Evolutionary conservation across 2,888 invertebrate genomes (phyloP), one percentile per base, ranked within the genome.

Genomic region (Germaria angustata): DNA sequence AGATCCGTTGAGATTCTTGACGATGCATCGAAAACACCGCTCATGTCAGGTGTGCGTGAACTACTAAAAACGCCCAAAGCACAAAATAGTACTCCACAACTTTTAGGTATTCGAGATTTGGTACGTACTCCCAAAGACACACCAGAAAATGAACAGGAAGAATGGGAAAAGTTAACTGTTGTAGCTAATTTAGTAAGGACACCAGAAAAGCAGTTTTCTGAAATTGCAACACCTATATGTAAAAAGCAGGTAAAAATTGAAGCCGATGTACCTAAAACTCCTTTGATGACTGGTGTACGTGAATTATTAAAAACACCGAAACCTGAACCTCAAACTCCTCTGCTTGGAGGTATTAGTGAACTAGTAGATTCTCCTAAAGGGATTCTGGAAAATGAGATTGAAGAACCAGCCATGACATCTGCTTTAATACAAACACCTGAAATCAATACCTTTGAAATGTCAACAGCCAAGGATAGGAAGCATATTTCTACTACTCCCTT

Each of bases 181-280:
- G 76, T 88, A 55, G 86, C 85, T 2, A 87, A 87, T 49, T 11
- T 89, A 6, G 77, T 89, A 0, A 87, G 86, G 22, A 88, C 89
- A 2, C 88, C 88, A 11, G 34, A 63, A 24, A n/a, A 34, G 0
- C 4, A 24, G 24, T 13, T 3, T 3, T 8, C 24, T 20, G 28
- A 59, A 34, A 71, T 20, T 13, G 28, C 41, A 17, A 22, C 69
- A 41, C 72, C 75, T 0, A 63, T 55, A 76, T 0, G 17, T 1
- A 44, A 36, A 17, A 73, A 80, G 46, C 8, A 34, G 0, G 57
- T 61, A 24, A 68, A 57, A 41, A 59, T 59, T 65, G 15, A 13
- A 13, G 66, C 17, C 0, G 53, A 66, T 36, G 68, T 72, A 5
- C 75, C 82, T 2, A 68, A 80, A 65, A 83, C 84, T 13, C 84